These are phyloP conservation scores for Epistrophe grossulariae DNA, from an alignment of 2,888 invertebrate genomes.

Conservation along the genomic window DNA sequence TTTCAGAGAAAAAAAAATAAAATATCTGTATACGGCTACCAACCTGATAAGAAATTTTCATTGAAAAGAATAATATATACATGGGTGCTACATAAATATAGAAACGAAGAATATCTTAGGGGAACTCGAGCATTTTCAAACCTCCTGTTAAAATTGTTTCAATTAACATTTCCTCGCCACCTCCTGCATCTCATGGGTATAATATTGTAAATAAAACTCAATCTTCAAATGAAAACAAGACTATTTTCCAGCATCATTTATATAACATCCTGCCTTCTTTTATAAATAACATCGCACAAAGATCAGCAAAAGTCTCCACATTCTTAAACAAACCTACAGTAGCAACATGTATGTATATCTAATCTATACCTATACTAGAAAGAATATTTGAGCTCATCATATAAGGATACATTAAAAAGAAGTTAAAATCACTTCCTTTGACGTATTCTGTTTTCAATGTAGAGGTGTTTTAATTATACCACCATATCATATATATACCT, in stretches of 20 bases:
- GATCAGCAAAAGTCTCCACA: constrained; percentile 21
- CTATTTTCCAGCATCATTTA: background rate
- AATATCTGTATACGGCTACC: too few species aligned
- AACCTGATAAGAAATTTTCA: background rate
- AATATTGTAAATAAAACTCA: constrained; percentile 11
- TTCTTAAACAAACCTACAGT: constrained; percentile 17
- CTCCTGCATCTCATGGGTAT: background rate
- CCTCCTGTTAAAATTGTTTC: background rate
- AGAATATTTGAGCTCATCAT: background rate
- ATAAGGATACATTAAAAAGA: constrained; percentile 63
- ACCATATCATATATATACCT: background rate
- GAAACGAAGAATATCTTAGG: background rate
- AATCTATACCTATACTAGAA: too few species aligned
- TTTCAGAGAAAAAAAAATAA: too few species aligned
- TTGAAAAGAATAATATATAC: background rate
- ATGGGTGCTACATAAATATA: background rate
- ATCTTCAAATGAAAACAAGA: background rate
- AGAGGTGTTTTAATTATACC: constrained; percentile 57
- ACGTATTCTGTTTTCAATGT: constrained; percentile 8
- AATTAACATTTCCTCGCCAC: constrained; percentile 1
- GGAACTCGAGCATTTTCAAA: background rate
- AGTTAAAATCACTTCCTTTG: constrained; percentile 71
- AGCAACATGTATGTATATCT: background rate
- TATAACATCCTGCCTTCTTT: background rate
- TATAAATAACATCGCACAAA: background rate